phyloP scores from a whole-genome alignment of 2,113 vertebrate species.

The Entomyzon cyanotis region DNA sequence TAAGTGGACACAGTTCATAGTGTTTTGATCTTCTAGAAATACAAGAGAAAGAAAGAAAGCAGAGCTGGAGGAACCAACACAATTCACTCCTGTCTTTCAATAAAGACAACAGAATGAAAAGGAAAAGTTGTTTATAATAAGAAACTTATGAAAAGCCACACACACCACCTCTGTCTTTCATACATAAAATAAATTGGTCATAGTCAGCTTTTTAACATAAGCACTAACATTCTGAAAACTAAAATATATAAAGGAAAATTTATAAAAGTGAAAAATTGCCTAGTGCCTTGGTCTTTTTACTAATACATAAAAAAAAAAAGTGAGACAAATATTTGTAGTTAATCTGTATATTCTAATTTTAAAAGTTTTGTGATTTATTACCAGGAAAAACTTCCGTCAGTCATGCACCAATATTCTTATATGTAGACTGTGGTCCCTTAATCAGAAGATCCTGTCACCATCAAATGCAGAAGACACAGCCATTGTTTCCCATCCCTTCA shows the following conservation, averaged over 20 bases:
- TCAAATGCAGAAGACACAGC: neutral
- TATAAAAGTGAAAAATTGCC: neutral
- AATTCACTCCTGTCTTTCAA: neutral
- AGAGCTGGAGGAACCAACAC: neutral
- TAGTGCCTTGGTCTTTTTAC: neutral
- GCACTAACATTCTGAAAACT: neutral
- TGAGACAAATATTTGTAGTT: neutral
- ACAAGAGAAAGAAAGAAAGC: neutral
- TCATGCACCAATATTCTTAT: neutral
- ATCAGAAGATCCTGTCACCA: neutral
- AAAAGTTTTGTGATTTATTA: neutral
- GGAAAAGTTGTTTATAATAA: neutral
- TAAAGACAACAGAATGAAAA: neutral
- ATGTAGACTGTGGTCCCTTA: fast-evolving
- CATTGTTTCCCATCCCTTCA: neutral
- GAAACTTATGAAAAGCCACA: neutral
- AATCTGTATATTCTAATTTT: neutral
- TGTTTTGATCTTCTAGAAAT: neutral
- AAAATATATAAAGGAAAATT: neutral
- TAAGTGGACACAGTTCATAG: neutral
- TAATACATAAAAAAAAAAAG: neutral
- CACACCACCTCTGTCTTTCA: neutral
- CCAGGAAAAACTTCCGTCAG: neutral
- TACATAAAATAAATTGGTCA: neutral
- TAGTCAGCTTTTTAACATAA: neutral